A percentile compares a stretch with the other conserved stretches of the same genome.
phyloP scores from a whole-genome alignment of 2,113 vertebrate genomes.

The Haliaeetus leucogaster region DNA sequence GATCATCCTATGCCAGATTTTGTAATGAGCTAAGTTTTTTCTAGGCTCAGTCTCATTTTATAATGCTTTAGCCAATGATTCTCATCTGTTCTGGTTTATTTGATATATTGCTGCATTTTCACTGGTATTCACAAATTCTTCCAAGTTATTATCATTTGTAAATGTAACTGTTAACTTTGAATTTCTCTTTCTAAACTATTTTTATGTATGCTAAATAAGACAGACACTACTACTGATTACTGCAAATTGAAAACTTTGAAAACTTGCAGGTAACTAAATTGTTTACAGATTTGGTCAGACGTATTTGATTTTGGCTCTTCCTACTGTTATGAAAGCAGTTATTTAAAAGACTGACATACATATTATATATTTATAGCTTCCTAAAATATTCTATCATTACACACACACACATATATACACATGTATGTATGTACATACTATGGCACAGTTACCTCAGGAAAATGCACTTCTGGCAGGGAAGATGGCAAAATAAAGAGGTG shows the following conservation, averaged over 20 bases:
- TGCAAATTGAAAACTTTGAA: background rate
- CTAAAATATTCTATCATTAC: background rate
- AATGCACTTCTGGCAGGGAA: background rate
- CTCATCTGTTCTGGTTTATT: background rate
- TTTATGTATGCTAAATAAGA: background rate
- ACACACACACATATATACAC: fast-evolving
- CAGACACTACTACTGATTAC: background rate
- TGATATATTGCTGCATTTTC: background rate
- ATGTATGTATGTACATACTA: background rate
- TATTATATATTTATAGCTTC: background rate
- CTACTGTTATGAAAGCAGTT: background rate
- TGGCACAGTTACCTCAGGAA: background rate
- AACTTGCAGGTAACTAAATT: background rate
- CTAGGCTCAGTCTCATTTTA: background rate
- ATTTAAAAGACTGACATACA: background rate
- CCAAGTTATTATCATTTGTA: background rate
- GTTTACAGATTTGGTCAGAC: background rate
- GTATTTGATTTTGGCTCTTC: background rate
- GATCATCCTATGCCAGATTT: background rate
- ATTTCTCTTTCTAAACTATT: background rate
- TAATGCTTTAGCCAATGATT: background rate
- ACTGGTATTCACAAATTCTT: background rate
- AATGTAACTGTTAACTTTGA: background rate
- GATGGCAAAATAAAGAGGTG: background rate
- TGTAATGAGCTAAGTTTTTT: background rate